Conservation (phyloP, 1,140 invertebrate genomes). For the Zaprionus capensis region DNA sequence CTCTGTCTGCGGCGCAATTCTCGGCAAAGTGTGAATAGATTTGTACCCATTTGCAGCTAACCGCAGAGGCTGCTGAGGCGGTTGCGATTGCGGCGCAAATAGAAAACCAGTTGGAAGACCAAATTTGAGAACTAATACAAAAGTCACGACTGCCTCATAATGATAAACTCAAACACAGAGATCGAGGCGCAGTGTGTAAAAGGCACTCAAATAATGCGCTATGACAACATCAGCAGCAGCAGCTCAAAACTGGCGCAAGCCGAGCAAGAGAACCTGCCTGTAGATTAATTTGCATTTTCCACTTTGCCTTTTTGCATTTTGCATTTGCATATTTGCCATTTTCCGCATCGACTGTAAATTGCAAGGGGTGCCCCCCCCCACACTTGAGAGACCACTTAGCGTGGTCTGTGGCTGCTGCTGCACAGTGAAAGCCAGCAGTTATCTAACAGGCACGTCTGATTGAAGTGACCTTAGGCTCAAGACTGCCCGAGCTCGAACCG, state of each 20-base stretch:
- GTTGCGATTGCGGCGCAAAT: conserved; percentile 35
- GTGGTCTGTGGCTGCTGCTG: neutral
- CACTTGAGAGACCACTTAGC: neutral
- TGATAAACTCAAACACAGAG: conserved; percentile 60
- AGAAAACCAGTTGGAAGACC: conserved; percentile 62
- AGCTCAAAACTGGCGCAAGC: conserved; percentile 40
- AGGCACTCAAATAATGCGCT: conserved; percentile 28
- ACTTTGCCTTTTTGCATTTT: conserved; percentile 45
- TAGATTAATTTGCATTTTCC: conserved; percentile 59
- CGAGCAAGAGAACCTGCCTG: conserved; percentile 21
- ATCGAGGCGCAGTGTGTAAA: neutral
- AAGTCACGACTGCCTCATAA: conserved; percentile 73
- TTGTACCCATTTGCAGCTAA: conserved; percentile 65
- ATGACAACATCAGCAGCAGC: conserved; percentile 27
- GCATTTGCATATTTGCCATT: conserved; percentile 61
- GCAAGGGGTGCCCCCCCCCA: conserved; percentile 19
- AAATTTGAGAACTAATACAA: conserved; percentile 57
- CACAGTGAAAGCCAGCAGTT: conserved; percentile 42
- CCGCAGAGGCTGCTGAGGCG: neutral
- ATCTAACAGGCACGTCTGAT: conserved; percentile 16
- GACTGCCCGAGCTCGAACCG: neutral
- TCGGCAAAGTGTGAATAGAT: conserved; percentile 74
- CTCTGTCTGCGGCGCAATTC: conserved; percentile 40
- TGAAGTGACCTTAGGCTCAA: conserved; percentile 13
- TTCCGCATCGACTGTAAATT: conserved; percentile 67